These are phyloP conservation scores for Drosophila nikananu DNA, from an alignment of 1,140 invertebrate species.

Conservation along the genomic window DNA sequence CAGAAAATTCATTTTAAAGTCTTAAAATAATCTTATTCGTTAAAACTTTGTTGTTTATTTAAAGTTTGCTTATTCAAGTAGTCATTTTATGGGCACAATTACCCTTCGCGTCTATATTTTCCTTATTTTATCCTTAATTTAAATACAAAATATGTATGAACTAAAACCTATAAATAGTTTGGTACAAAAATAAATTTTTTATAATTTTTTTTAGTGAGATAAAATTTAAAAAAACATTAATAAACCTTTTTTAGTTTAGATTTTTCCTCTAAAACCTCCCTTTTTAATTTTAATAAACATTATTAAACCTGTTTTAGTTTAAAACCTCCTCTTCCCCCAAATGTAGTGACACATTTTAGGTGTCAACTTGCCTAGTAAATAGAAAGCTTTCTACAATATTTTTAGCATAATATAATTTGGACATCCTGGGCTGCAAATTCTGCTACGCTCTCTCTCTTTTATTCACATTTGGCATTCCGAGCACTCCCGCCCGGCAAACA, in stretches of 20 bases:
- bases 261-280: not conserved
- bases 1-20: not conserved
- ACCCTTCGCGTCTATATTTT: no score
- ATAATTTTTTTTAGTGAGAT: rapidly evolving
- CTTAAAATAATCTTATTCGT: not conserved
- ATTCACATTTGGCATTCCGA: slow-evolving; percentile 38
- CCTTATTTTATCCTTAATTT: not conserved
- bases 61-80: no score
- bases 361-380: not conserved
- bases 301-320: not conserved
- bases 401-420: slow-evolving; percentile 25
- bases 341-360: no score
- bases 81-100: no score
- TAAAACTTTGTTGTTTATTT: no score
- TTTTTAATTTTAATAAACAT: not conserved
- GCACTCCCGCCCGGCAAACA: slow-evolving; percentile 42
- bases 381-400: slow-evolving; percentile 5
- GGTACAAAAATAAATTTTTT: not conserved
- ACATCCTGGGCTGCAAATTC: slow-evolving; percentile 19
- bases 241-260: not conserved
- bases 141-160: not conserved
- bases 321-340: not conserved
- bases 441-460: not conserved
- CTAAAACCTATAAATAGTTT: no score
- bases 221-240: not conserved